Evolutionary conservation across 37 sponge, comb jelly and placozoan species (phyloP).

Genomic region (Cliona cf. orientalis): DNA sequence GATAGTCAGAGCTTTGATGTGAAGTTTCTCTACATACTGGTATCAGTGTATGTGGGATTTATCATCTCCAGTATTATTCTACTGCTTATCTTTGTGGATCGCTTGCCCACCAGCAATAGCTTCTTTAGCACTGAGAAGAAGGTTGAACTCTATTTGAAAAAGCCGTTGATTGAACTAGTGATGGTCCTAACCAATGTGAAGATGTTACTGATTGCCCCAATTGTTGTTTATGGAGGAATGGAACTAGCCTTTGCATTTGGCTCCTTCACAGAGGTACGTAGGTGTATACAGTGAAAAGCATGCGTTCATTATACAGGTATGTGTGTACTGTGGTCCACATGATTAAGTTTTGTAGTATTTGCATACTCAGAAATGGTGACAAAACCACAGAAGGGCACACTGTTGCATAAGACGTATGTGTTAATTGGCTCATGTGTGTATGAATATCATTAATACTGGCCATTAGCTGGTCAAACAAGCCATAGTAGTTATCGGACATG

Average conservation of each 20-base stretch:
- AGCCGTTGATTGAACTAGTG: conserved; percentile 20
- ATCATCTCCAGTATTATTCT: conserved; percentile 11
- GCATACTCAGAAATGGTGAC: too few species aligned
- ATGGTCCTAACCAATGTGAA: conserved; percentile 21
- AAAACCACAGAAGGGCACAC: too few species aligned
- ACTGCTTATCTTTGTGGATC: conserved; percentile 6
- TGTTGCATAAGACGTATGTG: too few species aligned
- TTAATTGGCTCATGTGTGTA: too few species aligned
- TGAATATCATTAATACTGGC: too few species aligned
- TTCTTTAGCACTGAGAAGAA: too few species aligned
- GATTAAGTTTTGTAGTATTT: too few species aligned
- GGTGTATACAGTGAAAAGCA: background rate
- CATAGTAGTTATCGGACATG: too few species aligned
- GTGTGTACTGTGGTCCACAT: background rate
- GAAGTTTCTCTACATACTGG: conserved; percentile 23
- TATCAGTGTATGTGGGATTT: conserved; percentile 48
- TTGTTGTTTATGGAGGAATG: conserved; percentile 25
- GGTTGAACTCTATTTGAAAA: conserved; percentile 10
- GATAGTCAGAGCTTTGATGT: background rate
- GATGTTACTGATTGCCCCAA: conserved; percentile 27
- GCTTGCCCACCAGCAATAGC: conserved; percentile 9
- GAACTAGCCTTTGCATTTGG: conserved; percentile 32
- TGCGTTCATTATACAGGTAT: background rate
- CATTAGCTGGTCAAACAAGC: too few species aligned
- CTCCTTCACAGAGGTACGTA: conserved; percentile 46